Evolutionary conservation across 2,113 vertebrate species (phyloP), one percentile per base, ranked within the genome.

Genomic region (Tychaedon coryphoeus): DNA sequence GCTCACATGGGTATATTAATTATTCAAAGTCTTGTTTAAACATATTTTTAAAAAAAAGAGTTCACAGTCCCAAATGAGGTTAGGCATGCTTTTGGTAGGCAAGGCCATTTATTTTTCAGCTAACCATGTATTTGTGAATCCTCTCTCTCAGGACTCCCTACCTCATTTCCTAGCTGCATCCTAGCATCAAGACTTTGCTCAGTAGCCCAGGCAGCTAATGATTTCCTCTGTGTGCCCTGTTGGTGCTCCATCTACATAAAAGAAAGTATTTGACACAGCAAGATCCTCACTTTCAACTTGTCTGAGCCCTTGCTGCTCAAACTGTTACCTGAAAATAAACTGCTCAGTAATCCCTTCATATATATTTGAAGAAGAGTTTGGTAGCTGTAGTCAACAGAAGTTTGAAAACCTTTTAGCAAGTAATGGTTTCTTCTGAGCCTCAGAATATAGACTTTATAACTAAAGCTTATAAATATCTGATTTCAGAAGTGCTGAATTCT

Each of bases 291-390:
- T 94, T 96, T 90, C 78, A 93, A 76, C 77, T 60, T 94, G 36
- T 84, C 80, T 79, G 78, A 51, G 56, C 57, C n/a, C 78, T 92
- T 85, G 71, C 65, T 94, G 90, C 45, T 96, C 77, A 45, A 78
- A 81, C 57, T 54, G 36, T 58, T 93, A 82, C 66, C 42, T 73
- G 78, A 92, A 87, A 90, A 94, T 88, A 60, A 91, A 87, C 48
- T 82, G 72, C 47, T 57, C 66, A 66, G 80, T 84, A 92, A 60
- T 86, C 54, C 43, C 23, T 31, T 79, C 70, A 71, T 71, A 72
- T 70, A 51, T 85, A 88, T 74, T 65, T 79, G 94, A 90, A 74
- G 40, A 90, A 71, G 91, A 94, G 82, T 93, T 93, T 91, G 65
- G 74, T 87, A 87, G 87, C 73, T 67, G 56, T 31, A 83, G 48